These are phyloP conservation scores for Phyllostomus discolor DNA, from an alignment of 2,113 vertebrate genomes.

Conservation along the genomic window DNA sequence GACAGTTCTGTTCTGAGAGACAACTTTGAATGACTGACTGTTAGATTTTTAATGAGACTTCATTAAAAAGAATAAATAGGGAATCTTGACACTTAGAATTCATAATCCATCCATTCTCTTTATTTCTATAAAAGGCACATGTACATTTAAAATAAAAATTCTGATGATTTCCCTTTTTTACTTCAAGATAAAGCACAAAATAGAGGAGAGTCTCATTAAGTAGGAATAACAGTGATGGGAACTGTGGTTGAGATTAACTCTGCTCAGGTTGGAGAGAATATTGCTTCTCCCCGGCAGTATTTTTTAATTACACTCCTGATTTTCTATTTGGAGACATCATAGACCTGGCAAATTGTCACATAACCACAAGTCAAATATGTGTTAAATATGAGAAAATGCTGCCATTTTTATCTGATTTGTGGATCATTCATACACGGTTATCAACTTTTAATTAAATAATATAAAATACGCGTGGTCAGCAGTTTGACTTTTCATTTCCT, in stretches of 20 bases:
- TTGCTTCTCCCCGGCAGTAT: conserved; percentile 77
- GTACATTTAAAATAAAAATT: conserved; percentile 57
- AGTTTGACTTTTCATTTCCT: conserved; percentile 98
- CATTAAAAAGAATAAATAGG: neutral
- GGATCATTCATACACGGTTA: conserved; percentile 94
- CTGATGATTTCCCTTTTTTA: conserved; percentile 22
- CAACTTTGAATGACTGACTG: neutral
- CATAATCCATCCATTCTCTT: neutral
- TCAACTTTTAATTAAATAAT: conserved; percentile 99
- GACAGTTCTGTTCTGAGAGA: neutral
- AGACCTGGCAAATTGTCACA: conserved; percentile 93
- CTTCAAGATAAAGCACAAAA: conserved; percentile 29
- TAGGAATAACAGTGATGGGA: conserved; percentile 34
- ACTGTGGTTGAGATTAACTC: conserved; percentile 73
- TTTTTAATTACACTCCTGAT: conserved; percentile 83
- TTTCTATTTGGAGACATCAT: conserved; percentile 81
- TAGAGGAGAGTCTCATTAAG: conserved; percentile 67
- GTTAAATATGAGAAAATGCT: conserved; percentile 98
- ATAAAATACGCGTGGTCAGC: conserved; percentile 95
- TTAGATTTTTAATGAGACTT: neutral
- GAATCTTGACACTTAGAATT: neutral
- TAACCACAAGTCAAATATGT: conserved; percentile 97
- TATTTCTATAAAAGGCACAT: neutral
- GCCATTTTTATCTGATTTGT: conserved; percentile 99
- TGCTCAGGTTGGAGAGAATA: conserved; percentile 76